A percentile compares a stretch with the other conserved stretches of the same genome.
Conservation (phyloP, 1,140 invertebrate genomes). For the Metopolophium dirhodum region DNA sequence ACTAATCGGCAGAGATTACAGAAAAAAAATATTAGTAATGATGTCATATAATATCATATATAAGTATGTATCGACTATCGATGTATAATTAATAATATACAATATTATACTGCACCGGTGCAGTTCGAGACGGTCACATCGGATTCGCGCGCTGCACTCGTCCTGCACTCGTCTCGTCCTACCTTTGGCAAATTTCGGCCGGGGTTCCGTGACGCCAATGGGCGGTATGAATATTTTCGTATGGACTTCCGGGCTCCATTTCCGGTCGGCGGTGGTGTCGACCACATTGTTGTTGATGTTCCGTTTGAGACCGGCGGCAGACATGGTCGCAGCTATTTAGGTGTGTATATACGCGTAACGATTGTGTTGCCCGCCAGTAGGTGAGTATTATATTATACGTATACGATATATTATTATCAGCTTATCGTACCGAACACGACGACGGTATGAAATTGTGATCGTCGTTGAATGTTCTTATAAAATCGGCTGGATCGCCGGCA, state of each 20-base stretch:
- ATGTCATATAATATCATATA: not conserved
- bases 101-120: not conserved
- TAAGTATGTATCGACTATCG: not conserved
- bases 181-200: not conserved
- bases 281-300: slow-evolving; percentile 50
- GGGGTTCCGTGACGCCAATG: not conserved
- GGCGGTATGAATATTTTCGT: slow-evolving; percentile 55
- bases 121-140: not conserved
- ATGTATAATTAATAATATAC: no score
- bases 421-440: not conserved
- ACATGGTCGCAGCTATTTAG: not conserved
- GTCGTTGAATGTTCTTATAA: not conserved
- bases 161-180: not conserved
- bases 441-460: not conserved
- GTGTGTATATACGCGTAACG: not conserved
- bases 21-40: not conserved
- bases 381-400: not conserved
- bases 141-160: not conserved
- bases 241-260: slow-evolving; percentile 42
- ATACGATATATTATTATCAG: not conserved
- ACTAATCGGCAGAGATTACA: not conserved
- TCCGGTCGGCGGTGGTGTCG: slow-evolving; percentile 20
- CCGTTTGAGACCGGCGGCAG: slow-evolving; percentile 2
- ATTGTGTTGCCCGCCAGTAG: not conserved
- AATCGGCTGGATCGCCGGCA: not conserved